Evolutionary conservation across 2,797 vertebrate species (phyloP).

Genomic region (Sebastes aleutianus): DNA sequence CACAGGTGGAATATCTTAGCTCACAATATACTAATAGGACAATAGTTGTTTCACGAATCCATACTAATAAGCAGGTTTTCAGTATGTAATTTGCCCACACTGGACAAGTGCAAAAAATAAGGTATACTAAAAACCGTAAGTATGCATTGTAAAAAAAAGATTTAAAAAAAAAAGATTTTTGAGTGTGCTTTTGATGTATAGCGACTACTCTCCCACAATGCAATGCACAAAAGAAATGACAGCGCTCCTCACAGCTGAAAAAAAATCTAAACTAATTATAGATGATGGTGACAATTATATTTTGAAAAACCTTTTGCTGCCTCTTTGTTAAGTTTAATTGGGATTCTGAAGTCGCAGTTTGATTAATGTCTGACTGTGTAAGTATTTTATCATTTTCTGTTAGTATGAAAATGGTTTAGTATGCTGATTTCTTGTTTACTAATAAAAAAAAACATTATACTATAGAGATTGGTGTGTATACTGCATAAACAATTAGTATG

Average conservation of each 20-base stretch:
- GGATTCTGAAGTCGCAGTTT: not conserved
- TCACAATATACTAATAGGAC: not conserved
- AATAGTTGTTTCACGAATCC: not conserved
- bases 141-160: no score
- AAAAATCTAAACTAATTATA: not conserved
- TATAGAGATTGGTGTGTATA: not conserved
- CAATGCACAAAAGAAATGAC: not conserved
- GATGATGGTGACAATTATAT: not conserved
- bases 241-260: not conserved
- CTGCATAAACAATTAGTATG: not conserved
- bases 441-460: not conserved
- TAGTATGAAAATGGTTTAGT: not conserved
- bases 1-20: not conserved
- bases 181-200: not conserved
- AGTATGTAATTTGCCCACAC: not conserved
- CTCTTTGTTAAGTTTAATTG: not conserved
- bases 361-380: not conserved
- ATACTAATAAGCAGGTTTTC: not conserved
- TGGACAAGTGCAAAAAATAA: not conserved
- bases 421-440: not conserved
- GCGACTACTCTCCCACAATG: not conserved
- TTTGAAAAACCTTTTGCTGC: not conserved
- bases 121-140: not conserved
- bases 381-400: not conserved
- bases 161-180: not conserved